Percentiles rank a stretch among this genome's conserved stretches.
phyloP scores from a whole-genome alignment of 2,113 vertebrate genomes.

The Oryctolagus cuniculus region mOryCun1.1 NC_091432.1:220208501-220209000 shows the following conservation, averaged over 20 bases:
- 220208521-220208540: neutral
- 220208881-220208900: slow-evolving; percentile 11
- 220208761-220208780: neutral
- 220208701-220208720: neutral
- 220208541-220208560: slow-evolving; percentile 37
- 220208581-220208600: neutral
- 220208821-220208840: neutral
- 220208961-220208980: neutral
- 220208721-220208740: neutral
- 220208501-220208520: neutral
- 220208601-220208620: neutral
- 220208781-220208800: slow-evolving; percentile 2
- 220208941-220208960: neutral
- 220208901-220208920: neutral
- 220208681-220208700: neutral
- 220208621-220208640: neutral
- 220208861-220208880: neutral
- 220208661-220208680: neutral
- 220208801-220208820: neutral
- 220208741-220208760: neutral
- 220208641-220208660: neutral
- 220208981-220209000: slow-evolving; percentile 53
- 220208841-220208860: neutral
- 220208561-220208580: neutral
- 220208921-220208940: neutral